Conservation (phyloP, 2,113 vertebrate species). For the Rynchops niger region DNA sequence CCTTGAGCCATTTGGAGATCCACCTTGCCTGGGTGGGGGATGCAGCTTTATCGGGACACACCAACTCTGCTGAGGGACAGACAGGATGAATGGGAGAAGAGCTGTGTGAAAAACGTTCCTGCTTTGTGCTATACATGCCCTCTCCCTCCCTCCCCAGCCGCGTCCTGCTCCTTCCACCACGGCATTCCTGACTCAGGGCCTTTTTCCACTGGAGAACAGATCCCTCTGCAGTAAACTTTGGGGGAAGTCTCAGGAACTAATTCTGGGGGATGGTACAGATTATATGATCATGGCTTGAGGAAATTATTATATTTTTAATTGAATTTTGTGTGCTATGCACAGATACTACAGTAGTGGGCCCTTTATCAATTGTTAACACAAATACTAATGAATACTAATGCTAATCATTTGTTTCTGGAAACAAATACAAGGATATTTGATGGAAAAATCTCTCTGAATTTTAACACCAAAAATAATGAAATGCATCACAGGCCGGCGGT, state of each 20-base stretch:
- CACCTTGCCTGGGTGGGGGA: too few species aligned
- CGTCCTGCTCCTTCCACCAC: accelerated
- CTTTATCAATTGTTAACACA: constrained; percentile 65
- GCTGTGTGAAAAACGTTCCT: neutral
- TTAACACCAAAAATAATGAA: constrained; percentile 10
- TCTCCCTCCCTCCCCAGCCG: neutral
- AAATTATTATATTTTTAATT: constrained; percentile 70
- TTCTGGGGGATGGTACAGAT: constrained; percentile 29
- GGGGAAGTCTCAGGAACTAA: neutral
- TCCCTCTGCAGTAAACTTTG: neutral
- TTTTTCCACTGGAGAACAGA: neutral
- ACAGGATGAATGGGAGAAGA: neutral
- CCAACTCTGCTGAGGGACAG: neutral
- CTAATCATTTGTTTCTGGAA: constrained; percentile 66
- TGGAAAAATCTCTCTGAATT: constrained; percentile 14
- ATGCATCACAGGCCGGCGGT: neutral
- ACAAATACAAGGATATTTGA: constrained; percentile 57
- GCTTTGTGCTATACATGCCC: neutral
- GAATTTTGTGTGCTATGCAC: constrained; percentile 45
- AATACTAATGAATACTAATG: constrained; percentile 70
- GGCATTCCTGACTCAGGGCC: neutral
- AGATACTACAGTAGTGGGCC: constrained; percentile 55
- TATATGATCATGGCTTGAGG: constrained; percentile 49
- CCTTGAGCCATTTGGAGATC: neutral
- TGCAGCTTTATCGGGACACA: neutral